These are phyloP conservation scores for Glyptemys insculpta DNA, from an alignment of 2,797 vertebrate genomes.

Conservation along the genomic window DNA sequence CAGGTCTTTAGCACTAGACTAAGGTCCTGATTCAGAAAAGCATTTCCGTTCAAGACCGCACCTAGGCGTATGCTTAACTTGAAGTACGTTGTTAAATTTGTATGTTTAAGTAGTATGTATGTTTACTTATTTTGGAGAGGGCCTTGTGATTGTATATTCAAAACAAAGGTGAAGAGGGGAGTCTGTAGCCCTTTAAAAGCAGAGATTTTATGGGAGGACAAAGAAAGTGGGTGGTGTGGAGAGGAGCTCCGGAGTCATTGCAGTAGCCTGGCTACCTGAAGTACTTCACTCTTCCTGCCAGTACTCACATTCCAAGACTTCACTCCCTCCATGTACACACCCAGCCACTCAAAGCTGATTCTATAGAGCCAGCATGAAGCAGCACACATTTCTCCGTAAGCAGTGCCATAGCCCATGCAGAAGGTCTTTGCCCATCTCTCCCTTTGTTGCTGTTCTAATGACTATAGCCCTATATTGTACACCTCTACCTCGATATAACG, in stretches of 20 bases:
- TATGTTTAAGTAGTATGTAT: neutral
- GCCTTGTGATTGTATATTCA: neutral
- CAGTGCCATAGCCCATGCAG: fast-evolving
- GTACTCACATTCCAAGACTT: neutral
- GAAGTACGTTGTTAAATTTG: neutral
- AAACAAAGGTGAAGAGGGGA: neutral
- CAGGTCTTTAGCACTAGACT: neutral
- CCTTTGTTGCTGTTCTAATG: neutral
- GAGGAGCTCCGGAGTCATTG: neutral
- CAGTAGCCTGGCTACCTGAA: fast-evolving
- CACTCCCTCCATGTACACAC: neutral
- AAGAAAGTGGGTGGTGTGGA: neutral
- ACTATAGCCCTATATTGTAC: neutral
- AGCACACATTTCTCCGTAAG: neutral
- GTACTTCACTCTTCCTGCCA: neutral
- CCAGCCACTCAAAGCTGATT: neutral
- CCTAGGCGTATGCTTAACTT: slow-evolving; percentile 1
- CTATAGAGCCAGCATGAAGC: neutral
- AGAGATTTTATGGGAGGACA: neutral
- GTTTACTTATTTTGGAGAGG: neutral
- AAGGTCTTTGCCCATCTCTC: neutral
- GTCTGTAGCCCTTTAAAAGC: neutral
- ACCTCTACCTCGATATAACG: no score
- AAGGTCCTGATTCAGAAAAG: slow-evolving; percentile 13
- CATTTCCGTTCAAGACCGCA: slow-evolving; percentile 8